phyloP scores from a whole-genome alignment of 1,140 invertebrate species.

The Drosophila funebris region DNA sequence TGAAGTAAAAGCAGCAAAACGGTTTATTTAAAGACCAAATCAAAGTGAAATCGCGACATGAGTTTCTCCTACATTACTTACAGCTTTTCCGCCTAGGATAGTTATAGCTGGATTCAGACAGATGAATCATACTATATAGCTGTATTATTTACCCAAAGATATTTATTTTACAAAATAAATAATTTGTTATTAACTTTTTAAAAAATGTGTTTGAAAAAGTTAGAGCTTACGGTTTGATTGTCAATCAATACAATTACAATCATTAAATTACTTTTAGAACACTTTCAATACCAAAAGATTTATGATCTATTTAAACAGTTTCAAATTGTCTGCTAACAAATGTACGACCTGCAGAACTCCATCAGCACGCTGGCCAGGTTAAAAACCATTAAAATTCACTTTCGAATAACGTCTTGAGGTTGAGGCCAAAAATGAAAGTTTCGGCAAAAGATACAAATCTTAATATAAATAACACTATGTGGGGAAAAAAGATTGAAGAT shows the following conservation, averaged over 20 bases:
- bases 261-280: conserved; percentile 4
- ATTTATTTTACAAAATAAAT: no score
- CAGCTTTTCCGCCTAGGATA: neutral
- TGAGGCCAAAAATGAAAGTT: conserved; percentile 45
- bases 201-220: no score
- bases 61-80: conserved; percentile 14
- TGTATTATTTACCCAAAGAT: no score
- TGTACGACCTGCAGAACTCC: conserved; percentile 9
- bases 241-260: no score
- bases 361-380: conserved; percentile 5
- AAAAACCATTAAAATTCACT: conserved; percentile 55
- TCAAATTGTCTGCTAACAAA: neutral
- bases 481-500: neutral
- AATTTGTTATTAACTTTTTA: no score
- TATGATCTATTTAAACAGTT: neutral
- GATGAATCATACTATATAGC: no score
- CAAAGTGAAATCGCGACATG: conserved; percentile 37
- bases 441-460: conserved; percentile 20
- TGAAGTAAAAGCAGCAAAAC: conserved; percentile 34
- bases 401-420: conserved; percentile 40
- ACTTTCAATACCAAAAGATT: conserved; percentile 4
- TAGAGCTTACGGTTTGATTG: no score
- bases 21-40: conserved; percentile 26
- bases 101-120: neutral
- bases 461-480: conserved; percentile 9